A percentile compares a stretch with the other conserved stretches of the same genome.
These are phyloP conservation scores for Saxidomus purpurata DNA, from an alignment of 1,140 invertebrate genomes.

Conservation along the genomic window DNA sequence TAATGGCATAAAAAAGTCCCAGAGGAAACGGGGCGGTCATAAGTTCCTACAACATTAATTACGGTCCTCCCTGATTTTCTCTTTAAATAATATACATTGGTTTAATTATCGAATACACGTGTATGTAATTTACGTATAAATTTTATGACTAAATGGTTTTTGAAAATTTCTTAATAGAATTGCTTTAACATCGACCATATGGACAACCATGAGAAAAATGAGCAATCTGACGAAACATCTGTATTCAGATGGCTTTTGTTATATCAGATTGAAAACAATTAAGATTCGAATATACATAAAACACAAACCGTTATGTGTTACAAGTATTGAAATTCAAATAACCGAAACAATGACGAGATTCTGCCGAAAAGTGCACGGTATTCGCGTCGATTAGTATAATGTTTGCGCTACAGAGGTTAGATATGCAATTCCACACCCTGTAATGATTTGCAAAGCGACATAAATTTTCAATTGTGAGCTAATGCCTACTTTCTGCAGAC, in stretches of 20 bases:
- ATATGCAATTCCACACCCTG: neutral
- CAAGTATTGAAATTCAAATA: neutral
- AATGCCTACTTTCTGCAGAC: neutral
- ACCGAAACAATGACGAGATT: neutral
- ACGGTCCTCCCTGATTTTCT: neutral
- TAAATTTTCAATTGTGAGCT: neutral
- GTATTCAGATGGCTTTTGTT: too few species aligned
- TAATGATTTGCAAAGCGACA: neutral
- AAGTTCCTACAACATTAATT: neutral
- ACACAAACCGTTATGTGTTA: too few species aligned
- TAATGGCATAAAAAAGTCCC: neutral
- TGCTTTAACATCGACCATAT: neutral
- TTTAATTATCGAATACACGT: neutral
- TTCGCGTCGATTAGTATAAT: neutral
- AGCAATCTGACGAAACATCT: too few species aligned
- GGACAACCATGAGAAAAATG: too few species aligned
- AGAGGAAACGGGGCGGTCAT: neutral
- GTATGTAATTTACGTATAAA: neutral
- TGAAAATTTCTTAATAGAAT: too few species aligned
- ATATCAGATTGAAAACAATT: too few species aligned
- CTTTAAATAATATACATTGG: neutral
- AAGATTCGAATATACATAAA: neutral
- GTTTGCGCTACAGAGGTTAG: constrained; percentile 13
- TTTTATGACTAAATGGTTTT: neutral
- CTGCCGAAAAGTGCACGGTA: constrained; percentile 13